Evolutionary conservation across 2,888 invertebrate species (phyloP).

Genomic region (Leptopilina myrica): DNA sequence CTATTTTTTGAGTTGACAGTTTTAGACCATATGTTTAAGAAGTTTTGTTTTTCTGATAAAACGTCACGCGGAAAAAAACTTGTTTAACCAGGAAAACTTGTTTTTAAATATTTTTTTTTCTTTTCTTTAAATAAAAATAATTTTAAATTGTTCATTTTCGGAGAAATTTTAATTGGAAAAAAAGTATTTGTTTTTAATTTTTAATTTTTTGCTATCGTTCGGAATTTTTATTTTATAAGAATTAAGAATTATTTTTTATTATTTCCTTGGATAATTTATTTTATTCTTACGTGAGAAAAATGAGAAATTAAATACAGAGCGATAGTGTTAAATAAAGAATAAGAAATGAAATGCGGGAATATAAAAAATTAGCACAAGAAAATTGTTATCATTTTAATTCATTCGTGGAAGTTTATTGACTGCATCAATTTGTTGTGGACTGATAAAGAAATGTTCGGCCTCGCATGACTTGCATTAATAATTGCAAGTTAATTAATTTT

Average conservation of each 20-base stretch:
- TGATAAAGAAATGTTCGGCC: not conserved
- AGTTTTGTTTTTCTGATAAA: not conserved
- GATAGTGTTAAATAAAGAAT: not conserved
- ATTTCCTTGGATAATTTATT: too few species aligned
- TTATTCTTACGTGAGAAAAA: not conserved
- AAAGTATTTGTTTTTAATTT: too few species aligned
- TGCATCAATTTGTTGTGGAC: slow-evolving; percentile 3
- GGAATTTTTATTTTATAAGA: too few species aligned
- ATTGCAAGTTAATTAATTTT: not conserved
- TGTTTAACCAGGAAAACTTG: not conserved
- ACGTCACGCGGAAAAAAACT: not conserved
- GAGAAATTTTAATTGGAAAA: too few species aligned
- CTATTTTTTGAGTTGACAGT: not conserved
- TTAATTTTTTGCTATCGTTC: too few species aligned
- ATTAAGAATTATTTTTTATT: too few species aligned
- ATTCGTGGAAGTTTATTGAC: not conserved
- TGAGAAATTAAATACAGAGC: not conserved
- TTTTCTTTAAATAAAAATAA: not conserved
- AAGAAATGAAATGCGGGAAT: not conserved
- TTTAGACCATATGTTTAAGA: not conserved
- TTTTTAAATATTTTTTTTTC: not conserved
- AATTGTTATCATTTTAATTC: not conserved
- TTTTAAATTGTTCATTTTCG: too few species aligned
- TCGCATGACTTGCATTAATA: not conserved
- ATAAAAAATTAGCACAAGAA: not conserved